A percentile compares a stretch with the other conserved stretches of the same genome.
phyloP scores from a whole-genome alignment of 2,797 vertebrate species.

The Nasua narica region DNA sequence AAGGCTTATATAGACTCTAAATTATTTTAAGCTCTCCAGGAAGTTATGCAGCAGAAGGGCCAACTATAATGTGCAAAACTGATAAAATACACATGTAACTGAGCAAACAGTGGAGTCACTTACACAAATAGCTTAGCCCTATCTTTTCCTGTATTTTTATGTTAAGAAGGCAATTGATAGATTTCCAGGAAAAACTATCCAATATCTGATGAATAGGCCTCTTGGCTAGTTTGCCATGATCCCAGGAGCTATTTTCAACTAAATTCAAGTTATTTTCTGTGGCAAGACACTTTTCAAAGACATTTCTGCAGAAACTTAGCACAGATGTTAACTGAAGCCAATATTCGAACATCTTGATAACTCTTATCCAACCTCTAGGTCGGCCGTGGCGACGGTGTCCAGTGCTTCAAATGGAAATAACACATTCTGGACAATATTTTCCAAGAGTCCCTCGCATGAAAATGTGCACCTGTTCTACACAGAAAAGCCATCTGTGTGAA shows the following conservation, averaged over 20 bases:
- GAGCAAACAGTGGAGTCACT: constrained; percentile 18
- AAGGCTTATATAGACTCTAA: constrained; percentile 61
- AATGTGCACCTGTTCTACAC: neutral
- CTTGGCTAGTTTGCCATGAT: neutral
- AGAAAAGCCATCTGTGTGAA: neutral
- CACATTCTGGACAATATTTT: neutral
- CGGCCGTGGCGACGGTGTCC: no score
- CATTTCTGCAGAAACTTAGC: constrained; percentile 47
- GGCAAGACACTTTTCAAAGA: constrained; percentile 62
- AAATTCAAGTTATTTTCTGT: constrained; percentile 45
- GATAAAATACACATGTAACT: constrained; percentile 8
- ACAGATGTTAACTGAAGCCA: neutral
- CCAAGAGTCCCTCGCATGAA: neutral
- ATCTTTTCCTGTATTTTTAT: neutral
- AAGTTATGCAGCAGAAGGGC: constrained; percentile 59
- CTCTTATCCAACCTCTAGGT: neutral
- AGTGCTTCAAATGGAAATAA: neutral
- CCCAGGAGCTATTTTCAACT: neutral
- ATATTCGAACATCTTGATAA: neutral
- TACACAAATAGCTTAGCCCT: neutral
- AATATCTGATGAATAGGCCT: neutral
- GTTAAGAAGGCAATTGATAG: neutral
- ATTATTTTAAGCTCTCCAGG: constrained; percentile 63
- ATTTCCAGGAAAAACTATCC: neutral
- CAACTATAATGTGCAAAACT: constrained; percentile 25